Conservation (phyloP, 2,113 vertebrate species). For the Ceuthmochares aereus region DNA sequence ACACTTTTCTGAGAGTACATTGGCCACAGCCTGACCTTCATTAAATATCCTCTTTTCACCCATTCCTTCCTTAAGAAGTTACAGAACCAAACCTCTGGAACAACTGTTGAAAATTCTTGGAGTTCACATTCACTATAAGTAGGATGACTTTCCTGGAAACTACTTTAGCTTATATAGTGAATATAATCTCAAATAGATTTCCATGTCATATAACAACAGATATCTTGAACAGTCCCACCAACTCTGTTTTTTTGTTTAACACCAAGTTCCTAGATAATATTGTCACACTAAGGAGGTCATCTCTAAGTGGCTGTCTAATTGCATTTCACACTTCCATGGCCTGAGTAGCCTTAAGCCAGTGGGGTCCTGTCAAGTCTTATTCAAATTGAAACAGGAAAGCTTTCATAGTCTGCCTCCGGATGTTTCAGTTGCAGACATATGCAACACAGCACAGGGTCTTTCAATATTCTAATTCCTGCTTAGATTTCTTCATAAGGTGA, state of each 20-base stretch:
- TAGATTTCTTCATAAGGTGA: neutral
- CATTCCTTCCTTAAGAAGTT: neutral
- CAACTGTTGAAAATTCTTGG: neutral
- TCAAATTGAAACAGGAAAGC: neutral
- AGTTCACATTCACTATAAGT: neutral
- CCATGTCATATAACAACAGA: neutral
- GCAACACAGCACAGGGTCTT: neutral
- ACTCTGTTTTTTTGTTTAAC: neutral
- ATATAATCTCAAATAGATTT: neutral
- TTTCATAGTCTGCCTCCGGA: neutral
- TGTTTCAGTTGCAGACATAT: neutral
- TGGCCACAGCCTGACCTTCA: neutral
- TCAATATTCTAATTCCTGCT: neutral
- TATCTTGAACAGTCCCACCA: neutral
- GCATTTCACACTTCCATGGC: conserved; percentile 14
- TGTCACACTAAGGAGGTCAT: neutral
- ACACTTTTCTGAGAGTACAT: neutral
- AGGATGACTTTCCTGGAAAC: neutral
- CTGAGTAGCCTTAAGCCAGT: neutral
- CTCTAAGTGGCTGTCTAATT: conserved; percentile 45
- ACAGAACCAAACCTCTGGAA: neutral
- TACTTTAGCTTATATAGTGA: neutral
- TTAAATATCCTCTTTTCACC: neutral
- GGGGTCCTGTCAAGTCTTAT: neutral
- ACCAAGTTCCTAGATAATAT: neutral